A percentile compares a stretch with the other conserved stretches of the same genome.
Conservation (phyloP, 2,113 vertebrate species). For the Aptenodytes forsteri region DNA sequence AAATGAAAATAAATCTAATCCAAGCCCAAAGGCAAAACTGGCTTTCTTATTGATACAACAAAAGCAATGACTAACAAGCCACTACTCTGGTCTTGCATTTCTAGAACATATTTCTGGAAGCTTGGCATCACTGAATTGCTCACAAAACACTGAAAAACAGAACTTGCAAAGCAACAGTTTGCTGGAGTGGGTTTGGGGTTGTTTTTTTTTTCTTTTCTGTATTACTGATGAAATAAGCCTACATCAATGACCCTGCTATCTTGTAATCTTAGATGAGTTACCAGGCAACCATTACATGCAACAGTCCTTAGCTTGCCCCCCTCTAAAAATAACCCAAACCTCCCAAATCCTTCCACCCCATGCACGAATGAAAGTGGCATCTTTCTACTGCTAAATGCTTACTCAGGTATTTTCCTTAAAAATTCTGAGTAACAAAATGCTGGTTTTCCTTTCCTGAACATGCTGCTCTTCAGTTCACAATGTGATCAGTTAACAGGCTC, state of each 20-base stretch:
- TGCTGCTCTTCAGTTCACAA: neutral
- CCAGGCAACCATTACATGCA: constrained; percentile 32
- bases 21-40: constrained; percentile 36
- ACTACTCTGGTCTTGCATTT: neutral
- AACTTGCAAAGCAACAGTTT: neutral
- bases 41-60: neutral
- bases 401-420: neutral
- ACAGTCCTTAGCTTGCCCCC: neutral
- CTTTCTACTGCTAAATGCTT: neutral
- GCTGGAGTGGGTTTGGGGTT: neutral
- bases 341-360: neutral
- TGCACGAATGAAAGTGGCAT: neutral
- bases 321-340: constrained; percentile 20
- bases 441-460: neutral
- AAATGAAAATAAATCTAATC: constrained; percentile 44
- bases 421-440: neutral
- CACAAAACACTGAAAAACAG: neutral
- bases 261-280: neutral
- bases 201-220: neutral
- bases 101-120: neutral
- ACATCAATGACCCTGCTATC: neutral
- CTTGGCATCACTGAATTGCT: neutral
- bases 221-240: neutral
- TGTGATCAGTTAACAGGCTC: neutral
- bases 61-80: constrained; percentile 14